phyloP scores from a whole-genome alignment of 2,888 invertebrate genomes.

The Hemicrepidius hirtus region DNA sequence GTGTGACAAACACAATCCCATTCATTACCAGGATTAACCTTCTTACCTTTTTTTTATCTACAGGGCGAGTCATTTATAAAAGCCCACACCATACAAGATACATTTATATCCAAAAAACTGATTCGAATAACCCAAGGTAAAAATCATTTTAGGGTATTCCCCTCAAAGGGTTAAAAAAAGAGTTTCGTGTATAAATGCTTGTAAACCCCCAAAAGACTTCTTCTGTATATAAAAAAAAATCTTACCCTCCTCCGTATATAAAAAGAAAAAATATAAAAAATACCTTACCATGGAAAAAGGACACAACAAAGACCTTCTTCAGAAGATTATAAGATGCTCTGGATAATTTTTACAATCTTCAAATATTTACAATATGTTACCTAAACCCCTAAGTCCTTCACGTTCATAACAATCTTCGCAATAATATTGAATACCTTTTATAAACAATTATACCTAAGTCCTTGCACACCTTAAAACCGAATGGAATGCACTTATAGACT shows the following conservation, averaged over 20 bases:
- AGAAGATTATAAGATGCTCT: neutral
- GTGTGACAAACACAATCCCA: too few species aligned
- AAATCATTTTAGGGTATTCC: too few species aligned
- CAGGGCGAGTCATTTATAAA: too few species aligned
- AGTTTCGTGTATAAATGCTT: too few species aligned
- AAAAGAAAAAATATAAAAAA: conserved; percentile 2
- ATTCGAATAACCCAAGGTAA: too few species aligned
- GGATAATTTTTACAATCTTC: conserved; percentile 20
- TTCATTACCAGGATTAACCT: too few species aligned
- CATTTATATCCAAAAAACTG: too few species aligned
- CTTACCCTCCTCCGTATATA: conserved; percentile 3
- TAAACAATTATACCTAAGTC: conserved; percentile 59
- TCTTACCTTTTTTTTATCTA: too few species aligned
- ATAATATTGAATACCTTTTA: neutral
- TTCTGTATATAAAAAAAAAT: conserved; percentile 1
- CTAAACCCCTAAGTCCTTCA: conserved; percentile 13
- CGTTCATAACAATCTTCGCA: neutral
- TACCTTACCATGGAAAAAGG: neutral
- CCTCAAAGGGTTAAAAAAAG: too few species aligned
- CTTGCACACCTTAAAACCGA: conserved; percentile 43
- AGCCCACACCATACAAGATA: too few species aligned
- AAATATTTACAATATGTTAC: neutral
- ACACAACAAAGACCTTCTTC: conserved; percentile 3
- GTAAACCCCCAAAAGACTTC: too few species aligned
- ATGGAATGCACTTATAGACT: conserved; percentile 30